These are phyloP conservation scores for Bombus affinis DNA, from an alignment of 1,140 invertebrate genomes.

Conservation along the genomic window DNA sequence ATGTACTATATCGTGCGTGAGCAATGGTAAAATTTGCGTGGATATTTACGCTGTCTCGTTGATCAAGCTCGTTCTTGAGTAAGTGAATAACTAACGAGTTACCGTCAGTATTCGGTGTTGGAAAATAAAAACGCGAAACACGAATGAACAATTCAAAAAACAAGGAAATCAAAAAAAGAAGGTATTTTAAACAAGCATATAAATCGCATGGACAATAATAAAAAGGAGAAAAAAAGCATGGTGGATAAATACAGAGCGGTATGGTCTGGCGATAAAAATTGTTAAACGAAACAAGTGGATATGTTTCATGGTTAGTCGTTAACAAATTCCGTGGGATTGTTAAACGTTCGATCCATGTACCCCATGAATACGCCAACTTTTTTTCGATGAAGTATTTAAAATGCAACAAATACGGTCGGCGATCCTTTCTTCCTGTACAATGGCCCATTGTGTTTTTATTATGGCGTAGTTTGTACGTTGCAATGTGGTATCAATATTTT, in stretches of 20 bases:
- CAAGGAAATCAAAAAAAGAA: neutral
- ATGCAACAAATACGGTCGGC: neutral
- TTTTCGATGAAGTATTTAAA: neutral
- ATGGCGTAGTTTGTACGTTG: neutral
- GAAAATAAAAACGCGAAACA: constrained; percentile 18
- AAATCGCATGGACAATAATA: constrained; percentile 1
- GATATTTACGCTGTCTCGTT: constrained; percentile 6
- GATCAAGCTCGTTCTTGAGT: neutral
- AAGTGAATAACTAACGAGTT: neutral
- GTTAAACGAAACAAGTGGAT: constrained; percentile 63
- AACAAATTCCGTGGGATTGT: neutral
- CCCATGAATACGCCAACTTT: no score
- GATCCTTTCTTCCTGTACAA: neutral
- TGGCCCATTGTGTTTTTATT: neutral
- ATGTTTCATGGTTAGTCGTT: constrained; percentile 53
- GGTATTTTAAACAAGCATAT: neutral
- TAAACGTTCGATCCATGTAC: neutral
- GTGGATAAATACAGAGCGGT: neutral
- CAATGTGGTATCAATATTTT: neutral
- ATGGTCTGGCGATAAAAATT: constrained; percentile 24
- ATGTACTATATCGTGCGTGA: neutral
- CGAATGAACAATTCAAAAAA: neutral
- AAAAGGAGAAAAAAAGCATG: neutral
- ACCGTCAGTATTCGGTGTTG: neutral
- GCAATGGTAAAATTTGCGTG: constrained; percentile 42